Conservation (phyloP, 30 jellyfish, hydroid and myxozoan genomes). For the Phacellophora camtschatica region DNA sequence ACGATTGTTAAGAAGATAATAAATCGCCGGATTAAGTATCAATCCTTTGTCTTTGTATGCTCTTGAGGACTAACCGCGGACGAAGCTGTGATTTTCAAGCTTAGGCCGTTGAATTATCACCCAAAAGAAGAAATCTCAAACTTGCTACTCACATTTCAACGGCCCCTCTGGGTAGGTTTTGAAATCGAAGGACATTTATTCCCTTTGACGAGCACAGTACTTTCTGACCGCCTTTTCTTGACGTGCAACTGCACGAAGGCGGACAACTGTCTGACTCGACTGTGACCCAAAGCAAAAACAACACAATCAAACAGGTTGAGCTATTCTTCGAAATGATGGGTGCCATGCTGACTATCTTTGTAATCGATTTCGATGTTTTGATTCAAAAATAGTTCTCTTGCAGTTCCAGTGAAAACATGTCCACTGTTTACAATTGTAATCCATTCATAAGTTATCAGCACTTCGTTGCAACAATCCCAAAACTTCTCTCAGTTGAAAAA, state of each 20-base stretch:
- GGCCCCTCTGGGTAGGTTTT: slow-evolving; percentile 33
- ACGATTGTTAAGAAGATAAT: not conserved
- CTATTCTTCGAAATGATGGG: slow-evolving; percentile 7
- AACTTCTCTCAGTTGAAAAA: too few relatives aligned
- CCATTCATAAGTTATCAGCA: not conserved
- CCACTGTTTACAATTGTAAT: not conserved
- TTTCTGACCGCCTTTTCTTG: not conserved
- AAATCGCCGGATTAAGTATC: not conserved
- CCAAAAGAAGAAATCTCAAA: not conserved
- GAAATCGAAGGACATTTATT: slow-evolving; percentile 23
- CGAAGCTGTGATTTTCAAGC: not conserved
- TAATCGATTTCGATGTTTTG: not conserved
- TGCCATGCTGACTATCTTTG: slow-evolving; percentile 55
- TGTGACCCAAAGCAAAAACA: slow-evolving; percentile 13
- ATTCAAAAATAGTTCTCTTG: slow-evolving; percentile 30
- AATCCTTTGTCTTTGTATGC: not conserved
- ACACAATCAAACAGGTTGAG: slow-evolving; percentile 19
- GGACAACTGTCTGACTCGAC: slow-evolving; percentile 64
- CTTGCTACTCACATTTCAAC: slow-evolving; percentile 74
- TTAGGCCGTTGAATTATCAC: too few relatives aligned
- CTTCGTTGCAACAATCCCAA: not conserved
- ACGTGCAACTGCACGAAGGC: slow-evolving; percentile 27
- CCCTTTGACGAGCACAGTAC: slow-evolving; percentile 55
- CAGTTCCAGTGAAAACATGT: not conserved
- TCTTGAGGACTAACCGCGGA: not conserved